A percentile compares a stretch with the other conserved stretches of the same genome.
These are phyloP conservation scores for Gorsachius goisagi DNA, from an alignment of 2,113 vertebrate genomes.

Conservation along the genomic window DNA sequence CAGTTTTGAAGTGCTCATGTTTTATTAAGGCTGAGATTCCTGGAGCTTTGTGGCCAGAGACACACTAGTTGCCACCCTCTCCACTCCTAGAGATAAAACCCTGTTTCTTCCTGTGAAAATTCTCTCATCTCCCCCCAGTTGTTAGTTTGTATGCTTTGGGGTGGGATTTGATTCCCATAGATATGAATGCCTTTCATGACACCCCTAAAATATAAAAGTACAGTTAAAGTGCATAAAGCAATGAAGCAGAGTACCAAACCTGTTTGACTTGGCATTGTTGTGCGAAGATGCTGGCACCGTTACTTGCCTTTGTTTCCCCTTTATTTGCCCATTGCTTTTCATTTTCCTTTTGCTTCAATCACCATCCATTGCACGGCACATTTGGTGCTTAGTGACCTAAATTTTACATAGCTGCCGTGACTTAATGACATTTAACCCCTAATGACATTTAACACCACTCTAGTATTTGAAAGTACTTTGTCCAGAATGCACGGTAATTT, in stretches of 20 bases:
- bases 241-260: background rate
- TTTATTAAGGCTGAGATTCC: slow-evolving; percentile 21
- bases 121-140: background rate
- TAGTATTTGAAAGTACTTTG: background rate
- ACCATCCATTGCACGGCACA: background rate
- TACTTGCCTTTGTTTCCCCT: background rate
- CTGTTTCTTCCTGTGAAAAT: background rate
- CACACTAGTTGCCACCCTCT: background rate
- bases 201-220: background rate
- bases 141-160: background rate
- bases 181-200: background rate
- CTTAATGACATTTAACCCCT: background rate
- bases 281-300: background rate
- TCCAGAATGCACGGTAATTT: background rate
- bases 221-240: background rate
- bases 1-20: background rate
- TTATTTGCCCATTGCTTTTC: background rate
- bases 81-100: background rate
- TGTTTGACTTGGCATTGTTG: background rate
- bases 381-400: background rate
- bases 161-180: background rate
- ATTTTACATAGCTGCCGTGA: background rate
- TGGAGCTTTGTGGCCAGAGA: background rate
- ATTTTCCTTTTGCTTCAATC: background rate
- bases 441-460: too few species aligned